phyloP scores from a whole-genome alignment of 2,888 invertebrate genomes.

The Sarcophaga subvicina region DNA sequence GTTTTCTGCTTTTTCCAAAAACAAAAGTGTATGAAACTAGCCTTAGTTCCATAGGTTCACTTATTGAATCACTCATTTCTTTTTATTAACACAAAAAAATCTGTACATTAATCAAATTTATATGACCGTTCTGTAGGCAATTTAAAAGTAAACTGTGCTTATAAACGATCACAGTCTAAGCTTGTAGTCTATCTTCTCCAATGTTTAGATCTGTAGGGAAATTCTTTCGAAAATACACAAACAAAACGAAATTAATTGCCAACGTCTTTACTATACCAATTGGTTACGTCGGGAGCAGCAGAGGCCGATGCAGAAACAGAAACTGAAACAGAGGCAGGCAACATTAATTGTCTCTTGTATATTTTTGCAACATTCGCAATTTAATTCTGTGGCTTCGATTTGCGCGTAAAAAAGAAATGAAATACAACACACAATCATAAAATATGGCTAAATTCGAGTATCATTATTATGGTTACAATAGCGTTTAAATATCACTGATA shows the following conservation, averaged over 20 bases:
- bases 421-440: constrained; percentile 30
- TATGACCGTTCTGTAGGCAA: constrained; percentile 46
- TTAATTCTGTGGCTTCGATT: constrained; percentile 58
- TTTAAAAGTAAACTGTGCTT: constrained; percentile 47
- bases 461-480: constrained; percentile 10
- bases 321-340: neutral
- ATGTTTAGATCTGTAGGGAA: constrained; percentile 61
- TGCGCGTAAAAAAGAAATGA: constrained; percentile 34
- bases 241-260: constrained; percentile 28
- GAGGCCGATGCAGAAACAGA: neutral
- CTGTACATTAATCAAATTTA: neutral
- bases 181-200: constrained; percentile 53
- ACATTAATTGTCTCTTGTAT: constrained; percentile 51
- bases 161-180: constrained; percentile 23
- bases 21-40: constrained; percentile 45
- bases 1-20: neutral
- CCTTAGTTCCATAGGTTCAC: constrained; percentile 68
- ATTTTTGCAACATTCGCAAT: constrained; percentile 62
- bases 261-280: constrained; percentile 21
- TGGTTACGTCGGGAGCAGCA: neutral
- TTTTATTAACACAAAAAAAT: neutral
- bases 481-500: constrained; percentile 28
- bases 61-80: constrained; percentile 55
- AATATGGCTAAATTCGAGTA: constrained; percentile 36
- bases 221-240: constrained; percentile 50